These are phyloP conservation scores for Ochropleura plecta DNA, from an alignment of 2,888 invertebrate genomes.

Conservation along the genomic window DNA sequence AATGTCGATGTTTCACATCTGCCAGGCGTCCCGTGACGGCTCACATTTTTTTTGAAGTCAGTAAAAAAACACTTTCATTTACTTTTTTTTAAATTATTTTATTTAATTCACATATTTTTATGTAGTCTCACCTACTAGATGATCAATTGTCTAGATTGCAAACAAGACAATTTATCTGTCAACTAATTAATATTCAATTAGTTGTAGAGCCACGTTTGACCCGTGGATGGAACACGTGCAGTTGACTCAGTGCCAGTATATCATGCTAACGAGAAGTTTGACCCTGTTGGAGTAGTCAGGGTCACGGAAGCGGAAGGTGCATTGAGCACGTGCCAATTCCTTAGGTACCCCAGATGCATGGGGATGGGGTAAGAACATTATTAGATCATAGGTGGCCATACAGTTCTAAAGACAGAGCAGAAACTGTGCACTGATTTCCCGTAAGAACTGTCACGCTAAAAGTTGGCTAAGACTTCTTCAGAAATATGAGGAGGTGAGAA, in stretches of 20 bases:
- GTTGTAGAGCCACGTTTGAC: slow-evolving; percentile 15
- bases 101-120: not conserved
- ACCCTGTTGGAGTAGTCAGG: slow-evolving; percentile 45
- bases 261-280: slow-evolving; percentile 40
- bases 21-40: too few species aligned
- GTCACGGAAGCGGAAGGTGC: slow-evolving; percentile 33
- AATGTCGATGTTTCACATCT: too few species aligned
- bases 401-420: not conserved
- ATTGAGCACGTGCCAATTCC: slow-evolving; percentile 26
- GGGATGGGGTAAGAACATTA: not conserved
- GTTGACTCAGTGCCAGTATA: slow-evolving; percentile 60
- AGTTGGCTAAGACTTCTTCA: not conserved
- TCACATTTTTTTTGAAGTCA: too few species aligned
- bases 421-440: not conserved
- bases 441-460: not conserved
- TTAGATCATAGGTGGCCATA: not conserved
- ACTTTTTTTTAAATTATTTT: not conserved
- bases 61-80: slow-evolving; percentile 50
- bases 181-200: slow-evolving; percentile 57
- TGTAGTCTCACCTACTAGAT: not conserved
- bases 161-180: slow-evolving; percentile 56
- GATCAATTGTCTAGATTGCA: slow-evolving; percentile 42
- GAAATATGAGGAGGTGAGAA: not conserved
- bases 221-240: slow-evolving; percentile 35
- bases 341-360: not conserved